Conservation (phyloP, 2,888 invertebrate genomes). For the Machimus atricapillus region DNA sequence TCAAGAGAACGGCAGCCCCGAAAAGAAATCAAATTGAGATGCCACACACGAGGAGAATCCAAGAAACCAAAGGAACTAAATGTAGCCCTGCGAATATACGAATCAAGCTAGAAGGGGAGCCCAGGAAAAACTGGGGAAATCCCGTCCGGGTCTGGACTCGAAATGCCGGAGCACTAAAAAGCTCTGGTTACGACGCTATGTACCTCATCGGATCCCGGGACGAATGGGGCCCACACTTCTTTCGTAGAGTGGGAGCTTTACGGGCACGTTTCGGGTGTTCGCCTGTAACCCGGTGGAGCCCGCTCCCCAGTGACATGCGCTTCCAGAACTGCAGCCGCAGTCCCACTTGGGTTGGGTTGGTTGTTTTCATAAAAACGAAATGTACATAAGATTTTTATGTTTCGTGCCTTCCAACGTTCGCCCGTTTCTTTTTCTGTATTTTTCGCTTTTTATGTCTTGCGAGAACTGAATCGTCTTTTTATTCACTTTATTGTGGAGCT, state of each 20-base stretch:
- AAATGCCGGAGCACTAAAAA: conserved; percentile 18
- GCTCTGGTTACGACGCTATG: conserved; percentile 8
- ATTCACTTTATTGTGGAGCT: conserved; percentile 20
- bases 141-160: neutral
- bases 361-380: conserved; percentile 43
- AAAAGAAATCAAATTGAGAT: conserved; percentile 38
- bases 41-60: conserved; percentile 31
- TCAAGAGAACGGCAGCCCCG: conserved; percentile 5
- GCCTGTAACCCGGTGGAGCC: neutral
- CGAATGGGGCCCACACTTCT: neutral
- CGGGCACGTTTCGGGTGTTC: neutral
- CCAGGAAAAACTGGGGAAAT: conserved; percentile 34
- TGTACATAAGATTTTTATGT: conserved; percentile 40
- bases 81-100: conserved; percentile 18
- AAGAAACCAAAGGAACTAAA: conserved; percentile 32
- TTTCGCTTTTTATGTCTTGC: conserved; percentile 27
- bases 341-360: conserved; percentile 41
- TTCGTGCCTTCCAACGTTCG: conserved; percentile 31
- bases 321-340: conserved; percentile 28
- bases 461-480: conserved; percentile 25
- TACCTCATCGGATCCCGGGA: neutral
- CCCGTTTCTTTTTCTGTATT: conserved; percentile 34
- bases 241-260: conserved; percentile 24
- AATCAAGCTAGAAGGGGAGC: conserved; percentile 20
- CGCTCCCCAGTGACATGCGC: conserved; percentile 41